Base-by-base conservation (phyloP, 2,113 vertebrate species). In the Stercorarius parasiticus region DNA sequence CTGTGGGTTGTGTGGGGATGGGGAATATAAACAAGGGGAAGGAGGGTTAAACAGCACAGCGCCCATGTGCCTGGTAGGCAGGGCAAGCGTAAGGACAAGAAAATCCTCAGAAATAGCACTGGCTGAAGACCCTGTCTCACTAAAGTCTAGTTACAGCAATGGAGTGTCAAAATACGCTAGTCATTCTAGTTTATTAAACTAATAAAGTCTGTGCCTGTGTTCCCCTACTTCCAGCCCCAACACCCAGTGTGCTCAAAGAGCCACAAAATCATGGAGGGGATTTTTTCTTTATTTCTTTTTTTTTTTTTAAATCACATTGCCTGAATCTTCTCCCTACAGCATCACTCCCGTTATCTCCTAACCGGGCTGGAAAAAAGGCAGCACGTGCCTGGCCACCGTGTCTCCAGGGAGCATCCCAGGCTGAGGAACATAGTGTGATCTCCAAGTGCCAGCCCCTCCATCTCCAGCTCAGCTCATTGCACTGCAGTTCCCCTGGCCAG, bases 341-440 rank as follows among this genome's bases (percentile, higher is more conserved):
- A 6, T 55, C 47, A 55, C 64, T 84, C 27, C 34, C 3, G 0
- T 62, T 82, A 21, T n/a, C n/a, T 82, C 47, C 36, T 71, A 47
- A 40, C 10, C 0, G 0, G 67, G 29, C 36, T 83, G 42, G 59
- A 23, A 53, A 53, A 80, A 74, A 45, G 38, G 55, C 29, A 88
- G 30, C 80, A 73, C 2, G 0, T 70, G 23, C 30, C 45, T 85
- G 61, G 16, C 14, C 4, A 2, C 9, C 0, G 1, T 40, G 22
- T 70, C 45, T 76, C 27, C 11, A 12, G 23, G 43, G 32, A 72
- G 11, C 12, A 6, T 47, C 29, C 43, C 65, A 82, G 20, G n/a
- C 32, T 79, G 43, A 94, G 47, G 29, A 93, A 83, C 2, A 0
- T 15, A 11, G 29, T 36, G 34, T 43, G 26, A 30, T 32, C 21